Evolutionary conservation across 1,140 invertebrate genomes (phyloP).

Genomic region (Leptinotarsa undecemlineata): DNA sequence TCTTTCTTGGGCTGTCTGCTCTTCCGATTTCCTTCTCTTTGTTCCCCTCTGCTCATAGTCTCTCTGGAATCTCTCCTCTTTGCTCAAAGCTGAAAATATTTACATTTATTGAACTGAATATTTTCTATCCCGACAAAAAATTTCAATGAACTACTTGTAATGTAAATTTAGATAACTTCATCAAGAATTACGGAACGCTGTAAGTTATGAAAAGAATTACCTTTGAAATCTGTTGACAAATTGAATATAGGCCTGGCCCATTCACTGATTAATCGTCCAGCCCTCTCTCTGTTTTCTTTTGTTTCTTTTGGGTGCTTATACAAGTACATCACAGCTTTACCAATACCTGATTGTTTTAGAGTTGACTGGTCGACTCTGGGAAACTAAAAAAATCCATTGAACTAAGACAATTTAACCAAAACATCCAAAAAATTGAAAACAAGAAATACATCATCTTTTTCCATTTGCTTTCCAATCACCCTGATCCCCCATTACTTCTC

Average conservation of each 20-base stretch:
- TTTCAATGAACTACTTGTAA: too few relatives aligned
- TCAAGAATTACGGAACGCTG: neutral
- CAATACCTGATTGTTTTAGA: slow-evolving; percentile 92
- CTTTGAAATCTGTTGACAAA: slow-evolving; percentile 92
- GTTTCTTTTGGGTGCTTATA: slow-evolving; percentile 99
- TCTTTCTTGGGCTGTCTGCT: slow-evolving; percentile 62
- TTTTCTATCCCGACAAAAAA: too few relatives aligned
- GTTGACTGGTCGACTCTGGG: slow-evolving; percentile 85
- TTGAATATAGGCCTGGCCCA: slow-evolving; percentile 98
- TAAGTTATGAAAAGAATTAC: slow-evolving; percentile 45
- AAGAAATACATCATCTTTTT: too few relatives aligned
- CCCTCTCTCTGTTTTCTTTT: slow-evolving; percentile 88
- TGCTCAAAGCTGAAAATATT: slow-evolving; percentile 67
- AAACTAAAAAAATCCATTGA: slow-evolving; percentile 68
- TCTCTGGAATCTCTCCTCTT: slow-evolving; percentile 86
- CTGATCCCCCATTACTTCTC: too few relatives aligned
- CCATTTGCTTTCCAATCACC: too few relatives aligned
- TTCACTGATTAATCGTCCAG: slow-evolving; percentile 91
- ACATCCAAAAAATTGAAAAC: too few relatives aligned
- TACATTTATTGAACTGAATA: too few relatives aligned
- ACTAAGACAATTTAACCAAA: too few relatives aligned
- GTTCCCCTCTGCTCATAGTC: slow-evolving; percentile 85
- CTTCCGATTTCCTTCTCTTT: slow-evolving; percentile 62
- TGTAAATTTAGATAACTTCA: too few relatives aligned
- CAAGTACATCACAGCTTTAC: slow-evolving; percentile 99